phyloP scores from a whole-genome alignment of 2,797 vertebrate species.

The Numenius phaeopus region DNA sequence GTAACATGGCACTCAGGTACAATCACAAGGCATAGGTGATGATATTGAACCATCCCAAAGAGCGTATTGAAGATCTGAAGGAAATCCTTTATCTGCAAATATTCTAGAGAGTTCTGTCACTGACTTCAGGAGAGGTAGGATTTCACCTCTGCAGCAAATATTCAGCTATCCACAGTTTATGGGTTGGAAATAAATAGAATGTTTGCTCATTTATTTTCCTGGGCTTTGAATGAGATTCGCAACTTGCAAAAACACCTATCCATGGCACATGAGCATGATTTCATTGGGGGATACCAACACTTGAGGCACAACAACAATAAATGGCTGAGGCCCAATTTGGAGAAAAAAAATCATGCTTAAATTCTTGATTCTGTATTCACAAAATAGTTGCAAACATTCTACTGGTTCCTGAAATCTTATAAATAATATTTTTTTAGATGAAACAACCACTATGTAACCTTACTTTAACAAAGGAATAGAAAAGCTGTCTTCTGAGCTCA shows the following conservation, averaged over 20 bases:
- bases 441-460: background rate
- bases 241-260: background rate
- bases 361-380: background rate
- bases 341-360: background rate
- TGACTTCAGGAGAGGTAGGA: background rate
- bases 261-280: background rate
- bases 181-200: background rate
- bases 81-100: background rate
- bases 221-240: background rate
- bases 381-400: background rate
- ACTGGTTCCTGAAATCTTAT: background rate
- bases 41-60: background rate
- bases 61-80: background rate
- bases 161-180: background rate
- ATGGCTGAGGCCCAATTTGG: background rate
- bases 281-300: background rate
- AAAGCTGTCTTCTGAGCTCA: background rate
- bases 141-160: background rate
- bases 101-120: background rate
- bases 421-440: background rate
- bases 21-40: background rate
- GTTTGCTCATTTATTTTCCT: background rate
- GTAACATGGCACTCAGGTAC: background rate
- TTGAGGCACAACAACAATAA: background rate
- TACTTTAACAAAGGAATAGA: background rate